Evolutionary conservation across 2,888 invertebrate genomes (phyloP).

Genomic region (Timema podura): DNA sequence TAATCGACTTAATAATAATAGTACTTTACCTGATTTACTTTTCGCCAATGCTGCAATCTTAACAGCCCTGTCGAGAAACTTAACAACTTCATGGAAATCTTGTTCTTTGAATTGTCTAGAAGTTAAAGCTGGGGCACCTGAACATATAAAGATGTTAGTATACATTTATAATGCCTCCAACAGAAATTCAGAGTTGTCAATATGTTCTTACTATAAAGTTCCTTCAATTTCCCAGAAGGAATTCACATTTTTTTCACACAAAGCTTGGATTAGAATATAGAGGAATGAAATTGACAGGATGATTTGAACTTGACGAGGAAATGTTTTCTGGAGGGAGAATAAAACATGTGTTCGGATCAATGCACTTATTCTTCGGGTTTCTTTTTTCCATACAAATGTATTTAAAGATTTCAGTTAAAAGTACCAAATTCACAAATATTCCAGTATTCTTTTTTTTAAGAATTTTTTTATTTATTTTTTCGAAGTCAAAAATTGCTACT

Average conservation of each 20-base stretch:
- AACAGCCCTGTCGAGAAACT: constrained; percentile 46
- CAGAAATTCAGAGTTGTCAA: neutral
- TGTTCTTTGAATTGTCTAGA: constrained; percentile 47
- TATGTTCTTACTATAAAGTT: neutral
- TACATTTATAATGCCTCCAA: neutral
- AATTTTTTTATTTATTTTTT: no score
- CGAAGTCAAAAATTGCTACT: no score
- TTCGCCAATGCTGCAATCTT: constrained; percentile 40
- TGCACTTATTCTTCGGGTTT: no score
- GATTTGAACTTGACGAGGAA: no score
- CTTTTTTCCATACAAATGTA: no score
- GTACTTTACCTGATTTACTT: constrained; percentile 30
- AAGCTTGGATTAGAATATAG: neutral
- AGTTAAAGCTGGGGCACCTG: constrained; percentile 51
- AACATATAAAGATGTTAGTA: neutral
- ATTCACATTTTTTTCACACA: neutral
- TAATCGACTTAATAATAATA: neutral
- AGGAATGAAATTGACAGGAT: neutral
- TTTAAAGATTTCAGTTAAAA: no score
- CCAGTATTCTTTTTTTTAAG: no score
- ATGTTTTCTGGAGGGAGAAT: no score
- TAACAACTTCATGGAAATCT: constrained; percentile 42
- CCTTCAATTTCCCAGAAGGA: neutral
- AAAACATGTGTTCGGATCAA: no score
- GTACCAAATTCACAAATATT: no score